Conservation (phyloP, 2,888 invertebrate genomes). For the Diaprepes abbreviatus region DNA sequence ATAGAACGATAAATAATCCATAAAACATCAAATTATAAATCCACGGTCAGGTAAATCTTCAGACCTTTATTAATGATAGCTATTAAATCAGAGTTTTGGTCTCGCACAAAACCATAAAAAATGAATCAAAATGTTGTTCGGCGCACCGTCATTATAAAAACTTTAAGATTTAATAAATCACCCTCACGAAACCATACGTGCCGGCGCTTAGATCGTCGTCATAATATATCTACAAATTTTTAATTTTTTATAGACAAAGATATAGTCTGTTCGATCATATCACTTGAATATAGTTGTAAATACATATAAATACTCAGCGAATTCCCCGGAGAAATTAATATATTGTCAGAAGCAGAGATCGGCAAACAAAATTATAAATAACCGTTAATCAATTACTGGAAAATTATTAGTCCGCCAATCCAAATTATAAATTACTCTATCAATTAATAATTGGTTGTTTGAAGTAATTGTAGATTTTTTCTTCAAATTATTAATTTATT, state of each 20-base stretch:
- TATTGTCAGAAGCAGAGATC: too few relatives aligned
- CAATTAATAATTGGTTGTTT: too few relatives aligned
- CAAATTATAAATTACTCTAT: too few relatives aligned
- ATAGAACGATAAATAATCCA: constrained; percentile 28
- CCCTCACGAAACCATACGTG: constrained; percentile 16
- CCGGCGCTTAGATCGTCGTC: constrained; percentile 25
- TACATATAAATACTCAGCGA: too few relatives aligned
- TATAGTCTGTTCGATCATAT: not conserved
- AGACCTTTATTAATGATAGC: constrained; percentile 38
- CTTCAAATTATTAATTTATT: too few relatives aligned
- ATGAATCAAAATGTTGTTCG: constrained; percentile 35
- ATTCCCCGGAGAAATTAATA: too few relatives aligned
- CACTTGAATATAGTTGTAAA: not conserved
- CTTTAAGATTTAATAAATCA: constrained; percentile 30
- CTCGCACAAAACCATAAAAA: constrained; percentile 42
- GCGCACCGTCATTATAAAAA: constrained; percentile 38
- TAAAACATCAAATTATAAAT: constrained; percentile 34
- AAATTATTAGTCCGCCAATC: too few relatives aligned
- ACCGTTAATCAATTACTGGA: too few relatives aligned
- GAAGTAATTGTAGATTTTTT: too few relatives aligned
- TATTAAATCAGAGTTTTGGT: constrained; percentile 42
- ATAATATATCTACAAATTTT: constrained; percentile 14
- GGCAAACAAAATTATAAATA: too few relatives aligned
- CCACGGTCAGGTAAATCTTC: constrained; percentile 31
- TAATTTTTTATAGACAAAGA: constrained; percentile 10